A percentile compares a stretch with the other conserved stretches of the same genome.
These are phyloP conservation scores for Scopus umbretta DNA, from an alignment of 2,113 vertebrate genomes.

Conservation along the genomic window DNA sequence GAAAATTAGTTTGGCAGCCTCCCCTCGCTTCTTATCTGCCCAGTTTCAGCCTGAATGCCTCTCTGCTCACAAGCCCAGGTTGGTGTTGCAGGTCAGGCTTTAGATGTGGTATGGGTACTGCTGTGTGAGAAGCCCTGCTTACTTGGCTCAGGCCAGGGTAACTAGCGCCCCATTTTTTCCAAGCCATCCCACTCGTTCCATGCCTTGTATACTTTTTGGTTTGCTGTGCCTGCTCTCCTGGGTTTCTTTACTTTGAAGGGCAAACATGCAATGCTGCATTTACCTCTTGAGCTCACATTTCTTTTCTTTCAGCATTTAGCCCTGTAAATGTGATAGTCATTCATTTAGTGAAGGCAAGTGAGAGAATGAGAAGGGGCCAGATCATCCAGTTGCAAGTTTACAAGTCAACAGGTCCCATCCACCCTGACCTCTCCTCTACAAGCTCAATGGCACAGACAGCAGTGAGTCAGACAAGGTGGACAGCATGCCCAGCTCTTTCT, in stretches of 20 bases:
- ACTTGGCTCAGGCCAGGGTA: neutral
- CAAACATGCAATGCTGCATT: neutral
- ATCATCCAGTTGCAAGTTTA: neutral
- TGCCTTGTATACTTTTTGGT: neutral
- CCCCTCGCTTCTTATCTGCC: neutral
- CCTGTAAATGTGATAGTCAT: neutral
- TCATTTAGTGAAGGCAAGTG: neutral
- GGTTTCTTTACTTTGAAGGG: neutral
- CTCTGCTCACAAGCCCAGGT: neutral
- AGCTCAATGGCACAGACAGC: neutral
- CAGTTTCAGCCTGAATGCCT: neutral
- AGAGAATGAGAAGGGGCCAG: neutral
- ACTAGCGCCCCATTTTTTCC: neutral
- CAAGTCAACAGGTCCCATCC: neutral
- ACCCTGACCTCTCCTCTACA: neutral
- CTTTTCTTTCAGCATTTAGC: neutral
- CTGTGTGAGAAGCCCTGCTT: neutral
- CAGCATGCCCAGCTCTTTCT: neutral
- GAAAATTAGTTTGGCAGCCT: neutral
- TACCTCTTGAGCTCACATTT: neutral
- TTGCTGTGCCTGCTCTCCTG: neutral
- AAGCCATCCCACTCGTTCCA: neutral
- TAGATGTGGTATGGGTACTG: neutral
- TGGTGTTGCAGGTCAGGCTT: neutral
- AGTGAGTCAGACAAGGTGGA: neutral